Conservation (phyloP, 2,113 vertebrate genomes). For the Macrotus californicus region DNA sequence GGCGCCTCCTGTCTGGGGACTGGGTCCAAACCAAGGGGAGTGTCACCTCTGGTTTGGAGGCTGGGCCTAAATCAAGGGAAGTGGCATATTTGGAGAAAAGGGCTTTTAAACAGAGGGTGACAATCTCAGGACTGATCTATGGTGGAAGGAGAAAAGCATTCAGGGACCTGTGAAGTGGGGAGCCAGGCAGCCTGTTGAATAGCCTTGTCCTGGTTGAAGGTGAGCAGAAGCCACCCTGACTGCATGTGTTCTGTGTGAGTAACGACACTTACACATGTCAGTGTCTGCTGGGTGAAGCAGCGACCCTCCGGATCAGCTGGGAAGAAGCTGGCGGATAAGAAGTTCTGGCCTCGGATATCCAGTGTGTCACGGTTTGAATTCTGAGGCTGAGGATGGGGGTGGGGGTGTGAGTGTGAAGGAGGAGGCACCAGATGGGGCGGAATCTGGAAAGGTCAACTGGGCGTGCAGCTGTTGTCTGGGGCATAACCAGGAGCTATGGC, state of each 20-base stretch:
- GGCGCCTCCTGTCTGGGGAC: neutral
- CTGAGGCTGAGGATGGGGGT: neutral
- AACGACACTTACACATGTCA: neutral
- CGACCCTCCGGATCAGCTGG: neutral
- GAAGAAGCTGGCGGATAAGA: neutral
- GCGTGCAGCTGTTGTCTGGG: conserved; percentile 18
- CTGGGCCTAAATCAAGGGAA: neutral
- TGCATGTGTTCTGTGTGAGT: neutral
- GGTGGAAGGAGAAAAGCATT: neutral
- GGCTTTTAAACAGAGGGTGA: neutral
- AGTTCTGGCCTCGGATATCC: neutral
- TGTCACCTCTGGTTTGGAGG: neutral
- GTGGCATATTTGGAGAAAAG: neutral
- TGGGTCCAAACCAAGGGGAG: neutral
- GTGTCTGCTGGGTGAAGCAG: neutral
- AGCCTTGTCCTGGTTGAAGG: neutral
- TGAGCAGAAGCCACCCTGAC: neutral
- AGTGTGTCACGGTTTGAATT: neutral
- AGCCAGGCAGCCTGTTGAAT: neutral
- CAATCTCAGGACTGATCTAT: neutral
- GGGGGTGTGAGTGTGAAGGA: neutral
- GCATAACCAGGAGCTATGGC: neutral
- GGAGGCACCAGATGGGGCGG: neutral
- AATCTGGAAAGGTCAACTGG: conserved; percentile 3
- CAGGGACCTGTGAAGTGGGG: neutral